Conservation (phyloP, 2,888 invertebrate species). For the Polydrusus cervinus region DNA sequence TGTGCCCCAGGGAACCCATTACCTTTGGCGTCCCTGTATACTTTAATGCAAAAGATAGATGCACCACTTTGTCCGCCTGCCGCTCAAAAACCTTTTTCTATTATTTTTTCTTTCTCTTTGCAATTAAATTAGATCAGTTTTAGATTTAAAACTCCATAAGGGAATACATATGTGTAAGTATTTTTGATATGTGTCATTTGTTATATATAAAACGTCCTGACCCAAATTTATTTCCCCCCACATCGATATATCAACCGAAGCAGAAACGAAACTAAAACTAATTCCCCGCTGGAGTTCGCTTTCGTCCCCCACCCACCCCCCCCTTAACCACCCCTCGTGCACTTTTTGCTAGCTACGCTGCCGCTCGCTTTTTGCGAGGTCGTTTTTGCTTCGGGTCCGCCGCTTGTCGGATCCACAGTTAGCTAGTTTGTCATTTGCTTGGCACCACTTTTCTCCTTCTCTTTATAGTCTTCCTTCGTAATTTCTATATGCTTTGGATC, state of each 20-base stretch:
- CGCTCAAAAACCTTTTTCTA: too few relatives aligned
- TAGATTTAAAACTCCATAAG: too few relatives aligned
- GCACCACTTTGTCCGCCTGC: too few relatives aligned
- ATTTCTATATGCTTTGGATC: slow-evolving; percentile 46
- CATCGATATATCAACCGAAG: slow-evolving; percentile 56
- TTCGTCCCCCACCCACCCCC: slow-evolving; percentile 56
- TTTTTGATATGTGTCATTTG: slow-evolving; percentile 16
- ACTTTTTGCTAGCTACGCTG: slow-evolving; percentile 58
- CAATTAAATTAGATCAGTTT: too few relatives aligned
- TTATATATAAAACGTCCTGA: slow-evolving; percentile 53
- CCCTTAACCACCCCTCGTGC: slow-evolving; percentile 38
- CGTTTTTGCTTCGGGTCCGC: slow-evolving; percentile 56
- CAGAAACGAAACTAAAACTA: slow-evolving; percentile 60
- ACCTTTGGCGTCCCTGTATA: too few relatives aligned
- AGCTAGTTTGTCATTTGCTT: slow-evolving; percentile 72
- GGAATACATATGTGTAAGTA: too few relatives aligned
- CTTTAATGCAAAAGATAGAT: too few relatives aligned
- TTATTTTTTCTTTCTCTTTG: too few relatives aligned
- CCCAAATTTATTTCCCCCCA: slow-evolving; percentile 55
- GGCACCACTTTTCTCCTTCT: slow-evolving; percentile 63
- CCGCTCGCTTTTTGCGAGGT: slow-evolving; percentile 46
- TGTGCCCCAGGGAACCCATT: too few relatives aligned
- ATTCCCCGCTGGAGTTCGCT: slow-evolving; percentile 59
- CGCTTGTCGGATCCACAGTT: slow-evolving; percentile 72
- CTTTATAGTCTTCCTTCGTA: slow-evolving; percentile 62